These are phyloP conservation scores for Danio aesculapii DNA, from an alignment of 2,797 vertebrate genomes.

Conservation along the genomic window DNA sequence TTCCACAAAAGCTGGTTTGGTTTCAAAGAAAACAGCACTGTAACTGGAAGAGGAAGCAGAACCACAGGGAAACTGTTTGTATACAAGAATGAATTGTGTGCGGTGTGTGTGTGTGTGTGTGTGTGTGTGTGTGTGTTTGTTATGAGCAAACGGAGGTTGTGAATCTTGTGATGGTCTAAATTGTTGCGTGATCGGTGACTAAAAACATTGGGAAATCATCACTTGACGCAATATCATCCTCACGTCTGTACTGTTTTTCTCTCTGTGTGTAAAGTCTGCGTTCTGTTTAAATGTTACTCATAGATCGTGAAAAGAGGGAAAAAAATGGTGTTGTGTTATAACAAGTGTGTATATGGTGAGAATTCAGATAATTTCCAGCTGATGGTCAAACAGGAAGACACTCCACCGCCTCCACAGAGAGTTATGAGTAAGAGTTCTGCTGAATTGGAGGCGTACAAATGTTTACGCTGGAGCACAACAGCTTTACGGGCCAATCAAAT, in stretches of 20 bases:
- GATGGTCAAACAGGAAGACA: constrained; percentile 75
- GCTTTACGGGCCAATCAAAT: constrained; percentile 35
- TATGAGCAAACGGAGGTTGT: constrained; percentile 11
- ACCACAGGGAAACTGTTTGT: constrained; percentile 8
- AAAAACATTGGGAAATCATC: background rate
- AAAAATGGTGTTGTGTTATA: no score
- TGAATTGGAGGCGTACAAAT: constrained; percentile 77
- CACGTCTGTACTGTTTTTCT: background rate
- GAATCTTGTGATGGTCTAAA: constrained; percentile 48
- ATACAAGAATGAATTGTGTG: background rate
- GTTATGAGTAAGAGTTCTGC: constrained; percentile 80
- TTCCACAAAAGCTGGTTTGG: background rate
- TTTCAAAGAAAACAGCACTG: constrained; percentile 19
- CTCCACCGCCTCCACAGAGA: constrained; percentile 73
- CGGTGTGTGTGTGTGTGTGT: background rate
- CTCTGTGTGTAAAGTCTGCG: background rate
- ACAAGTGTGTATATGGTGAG: constrained; percentile 1
- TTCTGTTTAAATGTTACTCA: constrained; percentile 2
- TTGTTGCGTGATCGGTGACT: background rate
- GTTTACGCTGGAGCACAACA: constrained; percentile 73
- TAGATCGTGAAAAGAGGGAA: background rate
- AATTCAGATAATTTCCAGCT: constrained; percentile 49
- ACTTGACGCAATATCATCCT: background rate
- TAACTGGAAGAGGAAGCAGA: constrained; percentile 36
- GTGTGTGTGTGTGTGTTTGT: background rate